phyloP scores from a whole-genome alignment of 35 echinoderm and acorn worm species.

The Stichopus chloronotus region DNA sequence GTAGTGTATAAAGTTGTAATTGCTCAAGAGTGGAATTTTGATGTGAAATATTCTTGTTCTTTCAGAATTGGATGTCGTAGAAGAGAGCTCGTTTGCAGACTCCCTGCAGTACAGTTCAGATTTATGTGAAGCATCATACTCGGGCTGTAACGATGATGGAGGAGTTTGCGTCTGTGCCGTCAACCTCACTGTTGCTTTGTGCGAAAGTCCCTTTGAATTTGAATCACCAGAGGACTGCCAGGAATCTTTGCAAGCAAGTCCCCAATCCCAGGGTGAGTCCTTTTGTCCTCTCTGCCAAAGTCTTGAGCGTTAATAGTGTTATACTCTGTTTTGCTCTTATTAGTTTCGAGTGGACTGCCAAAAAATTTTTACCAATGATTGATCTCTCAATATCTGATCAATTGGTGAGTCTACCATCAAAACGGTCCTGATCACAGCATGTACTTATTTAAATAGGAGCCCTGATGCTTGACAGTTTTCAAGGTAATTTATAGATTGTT shows the following conservation, averaged over 20 bases:
- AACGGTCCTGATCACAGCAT: not conserved
- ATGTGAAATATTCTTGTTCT: too few relatives aligned
- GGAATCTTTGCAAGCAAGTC: not conserved
- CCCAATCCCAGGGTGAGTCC: too few relatives aligned
- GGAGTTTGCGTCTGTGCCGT: conserved; percentile 31
- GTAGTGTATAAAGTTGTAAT: too few relatives aligned
- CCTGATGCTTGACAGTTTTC: too few relatives aligned
- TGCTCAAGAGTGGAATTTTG: too few relatives aligned
- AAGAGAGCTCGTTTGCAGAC: not conserved
- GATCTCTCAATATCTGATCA: not conserved
- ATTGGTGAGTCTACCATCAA: not conserved
- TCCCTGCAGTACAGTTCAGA: conserved; percentile 28
- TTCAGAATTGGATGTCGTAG: not conserved
- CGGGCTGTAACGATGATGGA: conserved; percentile 28
- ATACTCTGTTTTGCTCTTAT: too few relatives aligned
- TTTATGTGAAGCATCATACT: conserved; percentile 22
- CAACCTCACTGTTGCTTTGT: conserved; percentile 25
- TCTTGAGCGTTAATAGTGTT: too few relatives aligned
- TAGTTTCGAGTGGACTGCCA: too few relatives aligned
- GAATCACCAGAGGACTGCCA: not conserved
- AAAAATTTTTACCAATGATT: not conserved
- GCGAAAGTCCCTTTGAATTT: conserved; percentile 34
- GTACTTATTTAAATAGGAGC: too few relatives aligned
- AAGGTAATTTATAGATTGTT: too few relatives aligned
- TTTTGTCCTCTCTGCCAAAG: too few relatives aligned